Conservation (phyloP, 2,113 vertebrate genomes). For the Synchiropus splendidus region DNA sequence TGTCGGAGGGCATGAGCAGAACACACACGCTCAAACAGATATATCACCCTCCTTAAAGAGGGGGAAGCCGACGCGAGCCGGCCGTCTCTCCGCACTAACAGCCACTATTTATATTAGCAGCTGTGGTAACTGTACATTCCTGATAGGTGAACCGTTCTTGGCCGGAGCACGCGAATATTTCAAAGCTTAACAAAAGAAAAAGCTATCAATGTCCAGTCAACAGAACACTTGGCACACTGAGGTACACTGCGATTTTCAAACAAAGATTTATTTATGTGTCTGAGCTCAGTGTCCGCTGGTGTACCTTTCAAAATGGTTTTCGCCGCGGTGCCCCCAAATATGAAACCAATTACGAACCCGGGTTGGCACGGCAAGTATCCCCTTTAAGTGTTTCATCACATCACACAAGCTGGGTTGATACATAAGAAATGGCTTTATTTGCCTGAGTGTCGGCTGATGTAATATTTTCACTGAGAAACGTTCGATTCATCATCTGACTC, state of each 20-base stretch:
- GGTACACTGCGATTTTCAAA: conserved; percentile 46
- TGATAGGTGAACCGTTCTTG: conserved; percentile 63
- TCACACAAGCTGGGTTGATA: conserved; percentile 32
- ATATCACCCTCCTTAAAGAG: conserved; percentile 7
- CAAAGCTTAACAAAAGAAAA: conserved; percentile 47
- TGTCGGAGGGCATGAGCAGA: conserved; percentile 35
- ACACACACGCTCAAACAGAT: conserved; percentile 31
- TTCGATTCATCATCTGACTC: conserved; percentile 49
- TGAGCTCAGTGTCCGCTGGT: conserved; percentile 48
- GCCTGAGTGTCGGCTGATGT: conserved; percentile 33
- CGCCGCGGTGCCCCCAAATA: conserved; percentile 48
- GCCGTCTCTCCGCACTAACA: conserved; percentile 36
- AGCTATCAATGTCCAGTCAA: conserved; percentile 47
- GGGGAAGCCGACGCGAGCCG: conserved; percentile 22
- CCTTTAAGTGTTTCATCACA: conserved; percentile 34
- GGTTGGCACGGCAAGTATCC: conserved; percentile 44
- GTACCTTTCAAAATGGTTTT: conserved; percentile 48
- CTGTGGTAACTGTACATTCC: conserved; percentile 69
- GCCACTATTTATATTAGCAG: conserved; percentile 59
- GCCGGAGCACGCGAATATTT: conserved; percentile 50
- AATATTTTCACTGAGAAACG: conserved; percentile 42
- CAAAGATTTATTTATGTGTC: conserved; percentile 52
- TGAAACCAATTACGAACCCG: conserved; percentile 59
- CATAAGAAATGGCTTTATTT: conserved; percentile 60
- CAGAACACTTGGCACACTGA: conserved; percentile 49